Conservation (phyloP, 2,113 vertebrate genomes). For the Oncorhynchus clarkii region DNA sequence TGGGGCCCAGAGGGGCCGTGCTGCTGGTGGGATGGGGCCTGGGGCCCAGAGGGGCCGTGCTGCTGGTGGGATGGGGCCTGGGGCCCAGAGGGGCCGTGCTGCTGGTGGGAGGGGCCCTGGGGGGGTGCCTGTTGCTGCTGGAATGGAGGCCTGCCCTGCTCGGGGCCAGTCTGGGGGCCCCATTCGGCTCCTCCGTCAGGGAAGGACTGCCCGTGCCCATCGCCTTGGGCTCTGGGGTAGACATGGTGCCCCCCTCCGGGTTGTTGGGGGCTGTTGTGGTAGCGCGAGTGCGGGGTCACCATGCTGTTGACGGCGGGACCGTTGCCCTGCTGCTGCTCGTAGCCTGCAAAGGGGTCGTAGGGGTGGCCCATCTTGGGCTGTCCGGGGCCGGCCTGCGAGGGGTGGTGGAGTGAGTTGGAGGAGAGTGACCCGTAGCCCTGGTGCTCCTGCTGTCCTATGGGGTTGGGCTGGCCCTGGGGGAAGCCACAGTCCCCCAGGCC, state of each 20-base stretch:
- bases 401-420: constrained; percentile 79
- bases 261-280: constrained; percentile 79
- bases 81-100: no score
- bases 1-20: no score
- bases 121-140: constrained; percentile 68
- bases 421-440: constrained; percentile 84
- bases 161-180: constrained; percentile 79
- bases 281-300: constrained; percentile 87
- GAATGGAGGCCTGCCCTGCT: constrained; percentile 81
- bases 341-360: constrained; percentile 92
- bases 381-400: constrained; percentile 77
- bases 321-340: constrained; percentile 83
- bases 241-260: constrained; percentile 56
- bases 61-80: constrained; percentile 42
- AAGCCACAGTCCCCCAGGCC: constrained; percentile 93
- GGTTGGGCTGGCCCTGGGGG: constrained; percentile 86
- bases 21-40: constrained; percentile 23
- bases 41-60: constrained; percentile 76
- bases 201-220: constrained; percentile 81
- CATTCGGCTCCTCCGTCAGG: constrained; percentile 80
- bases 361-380: constrained; percentile 95
- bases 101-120: constrained; percentile 37
- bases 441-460: constrained; percentile 88
- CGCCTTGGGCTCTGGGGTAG: constrained; percentile 83
- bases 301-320: constrained; percentile 90